These are phyloP conservation scores for Drosophila ambigua DNA, from an alignment of 1,140 invertebrate species.

Conservation along the genomic window DNA sequence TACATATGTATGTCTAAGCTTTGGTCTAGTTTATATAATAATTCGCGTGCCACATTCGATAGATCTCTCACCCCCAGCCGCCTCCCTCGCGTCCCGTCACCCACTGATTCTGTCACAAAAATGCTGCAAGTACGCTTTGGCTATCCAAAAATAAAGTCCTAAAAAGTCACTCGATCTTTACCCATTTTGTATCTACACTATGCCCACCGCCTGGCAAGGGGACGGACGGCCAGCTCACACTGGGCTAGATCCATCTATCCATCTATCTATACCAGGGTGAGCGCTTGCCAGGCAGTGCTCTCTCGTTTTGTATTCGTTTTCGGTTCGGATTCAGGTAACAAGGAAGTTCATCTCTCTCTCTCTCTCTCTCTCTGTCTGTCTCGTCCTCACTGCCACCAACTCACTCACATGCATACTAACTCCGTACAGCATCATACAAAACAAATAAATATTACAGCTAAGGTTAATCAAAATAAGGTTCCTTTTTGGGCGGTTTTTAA, in stretches of 20 bases:
- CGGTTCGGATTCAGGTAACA: slow-evolving; percentile 36
- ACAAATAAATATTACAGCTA: slow-evolving; percentile 80
- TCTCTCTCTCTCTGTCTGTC: not conserved
- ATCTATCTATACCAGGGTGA: not conserved
- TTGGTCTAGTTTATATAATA: slow-evolving; percentile 75
- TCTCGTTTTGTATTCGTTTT: slow-evolving; percentile 15
- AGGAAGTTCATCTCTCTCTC: slow-evolving; percentile 19
- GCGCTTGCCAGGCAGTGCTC: not conserved
- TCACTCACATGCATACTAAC: slow-evolving; percentile 41
- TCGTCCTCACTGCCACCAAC: slow-evolving; percentile 46
- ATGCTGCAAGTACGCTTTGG: slow-evolving; percentile 32
- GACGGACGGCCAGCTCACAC: not conserved
- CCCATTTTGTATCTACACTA: slow-evolving; percentile 10
- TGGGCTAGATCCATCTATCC: too few species aligned
- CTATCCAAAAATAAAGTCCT: slow-evolving; percentile 47
- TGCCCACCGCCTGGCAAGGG: not conserved
- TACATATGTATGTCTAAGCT: slow-evolving; percentile 71
- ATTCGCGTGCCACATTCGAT: slow-evolving; percentile 53
- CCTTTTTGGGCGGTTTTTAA: slow-evolving; percentile 66
- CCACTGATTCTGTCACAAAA: slow-evolving; percentile 22
- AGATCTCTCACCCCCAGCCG: not conserved
- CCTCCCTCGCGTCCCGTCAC: not conserved
- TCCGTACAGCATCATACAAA: slow-evolving; percentile 41
- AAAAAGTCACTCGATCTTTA: slow-evolving; percentile 30
- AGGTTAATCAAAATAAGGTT: slow-evolving; percentile 33